These are phyloP conservation scores for Drosophila repleta DNA, from an alignment of 1,140 invertebrate species.

Conservation along the genomic window DNA sequence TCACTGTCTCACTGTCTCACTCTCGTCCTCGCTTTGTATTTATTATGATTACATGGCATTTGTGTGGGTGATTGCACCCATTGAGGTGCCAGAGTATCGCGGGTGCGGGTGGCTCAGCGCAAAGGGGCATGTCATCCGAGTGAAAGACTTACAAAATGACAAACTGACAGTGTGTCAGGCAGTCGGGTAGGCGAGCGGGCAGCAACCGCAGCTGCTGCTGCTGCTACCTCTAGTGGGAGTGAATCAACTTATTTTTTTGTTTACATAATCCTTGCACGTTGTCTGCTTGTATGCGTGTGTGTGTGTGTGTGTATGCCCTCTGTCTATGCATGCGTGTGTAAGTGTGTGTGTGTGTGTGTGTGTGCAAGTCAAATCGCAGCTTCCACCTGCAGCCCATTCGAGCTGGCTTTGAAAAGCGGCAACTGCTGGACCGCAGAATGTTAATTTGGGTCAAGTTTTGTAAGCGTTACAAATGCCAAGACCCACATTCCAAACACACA, in stretches of 20 bases:
- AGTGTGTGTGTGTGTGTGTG: constrained; percentile 9
- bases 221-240: too few relatives aligned
- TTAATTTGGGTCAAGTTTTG: constrained; percentile 80
- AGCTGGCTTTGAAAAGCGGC: constrained; percentile 32
- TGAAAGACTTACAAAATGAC: constrained; percentile 17
- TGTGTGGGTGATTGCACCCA: constrained; percentile 69
- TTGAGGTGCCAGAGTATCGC: constrained; percentile 46
- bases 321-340: neutral
- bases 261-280: constrained; percentile 80
- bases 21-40: constrained; percentile 21
- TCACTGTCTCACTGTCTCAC: too few relatives aligned
- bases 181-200: constrained; percentile 1
- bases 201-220: too few relatives aligned
- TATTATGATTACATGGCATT: constrained; percentile 51
- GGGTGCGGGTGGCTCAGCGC: constrained; percentile 15
- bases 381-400: constrained; percentile 17
- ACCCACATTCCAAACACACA: constrained; percentile 4
- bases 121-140: constrained; percentile 34
- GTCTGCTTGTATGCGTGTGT: constrained; percentile 44
- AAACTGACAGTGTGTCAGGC: constrained; percentile 8
- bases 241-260: constrained; percentile 67
- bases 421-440: constrained; percentile 70
- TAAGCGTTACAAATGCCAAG: constrained; percentile 53
- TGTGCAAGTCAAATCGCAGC: constrained; percentile 24
- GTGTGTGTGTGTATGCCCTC: constrained; percentile 1